Percentiles rank a stretch among this genome's conserved stretches.
phyloP scores from a whole-genome alignment of 2,797 vertebrate genomes.

The Parauchenoglanis ngamensis region DNA sequence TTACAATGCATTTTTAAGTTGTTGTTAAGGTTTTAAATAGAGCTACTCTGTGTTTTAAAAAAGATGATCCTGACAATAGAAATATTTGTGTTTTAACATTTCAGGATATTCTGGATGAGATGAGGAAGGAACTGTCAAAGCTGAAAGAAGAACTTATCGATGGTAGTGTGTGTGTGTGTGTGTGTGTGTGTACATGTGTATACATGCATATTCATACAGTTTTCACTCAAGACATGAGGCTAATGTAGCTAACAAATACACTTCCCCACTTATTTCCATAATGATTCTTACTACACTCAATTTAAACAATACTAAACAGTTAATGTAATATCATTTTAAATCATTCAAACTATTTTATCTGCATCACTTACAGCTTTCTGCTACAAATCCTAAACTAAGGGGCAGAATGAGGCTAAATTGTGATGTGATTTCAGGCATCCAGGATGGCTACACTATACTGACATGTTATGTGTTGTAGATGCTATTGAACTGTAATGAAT shows the following conservation, averaged over 20 bases:
- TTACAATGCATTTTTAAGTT: neutral
- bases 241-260: neutral
- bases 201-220: neutral
- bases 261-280: neutral
- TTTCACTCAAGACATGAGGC: neutral
- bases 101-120: conserved; percentile 98
- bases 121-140: conserved; percentile 97
- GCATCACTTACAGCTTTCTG: neutral
- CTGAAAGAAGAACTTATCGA: conserved; percentile 99
- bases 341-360: neutral
- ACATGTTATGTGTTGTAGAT: neutral
- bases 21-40: neutral
- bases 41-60: neutral
- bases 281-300: neutral
- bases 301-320: neutral
- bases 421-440: neutral
- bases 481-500: neutral
- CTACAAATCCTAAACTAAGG: neutral
- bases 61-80: neutral
- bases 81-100: conserved; percentile 24
- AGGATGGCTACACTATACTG: neutral
- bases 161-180: conserved; percentile 73
- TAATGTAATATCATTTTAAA: neutral
- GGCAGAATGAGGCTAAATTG: neutral
- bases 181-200: neutral